Evolutionary conservation across 1,140 invertebrate species (phyloP), one percentile per base, ranked within the genome.

Genomic region (Caenorhabditis tropicalis): DNA sequence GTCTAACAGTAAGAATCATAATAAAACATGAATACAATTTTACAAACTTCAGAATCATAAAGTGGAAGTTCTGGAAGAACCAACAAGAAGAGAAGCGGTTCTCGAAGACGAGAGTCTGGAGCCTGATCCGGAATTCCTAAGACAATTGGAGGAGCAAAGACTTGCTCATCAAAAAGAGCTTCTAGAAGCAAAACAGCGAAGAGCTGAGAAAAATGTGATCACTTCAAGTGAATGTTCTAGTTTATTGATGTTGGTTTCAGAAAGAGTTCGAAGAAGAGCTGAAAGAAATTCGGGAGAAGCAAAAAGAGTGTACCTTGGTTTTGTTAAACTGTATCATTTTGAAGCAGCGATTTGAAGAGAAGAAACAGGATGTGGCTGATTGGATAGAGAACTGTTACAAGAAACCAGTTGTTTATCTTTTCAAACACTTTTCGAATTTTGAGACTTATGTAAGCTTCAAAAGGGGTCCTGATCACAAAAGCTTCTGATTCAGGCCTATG

Each of bases 311-410:
- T 9, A 10, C 29, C 29, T 21, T 24, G 6, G 24, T 24, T 27
- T 27, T 56, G 10, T 27, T 56, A 3, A 39, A 36, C 2, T 79
- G 36, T 29, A 79, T 43, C 15, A 29, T 16, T 10, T 39, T 39
- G 31, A 48, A 39, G 39, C 12, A 79, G 36, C 29, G 70, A 39
- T 79, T 79, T 39, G 70, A 48, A 79, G 70, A 79, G 19, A 79
- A 79, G 19, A 24, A 24, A 5, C 53, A 2, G 0, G 53, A 56
- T 16, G 21, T 24, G 1, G 10, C 53, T 7, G n/a, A 24, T 56
- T 56, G 53, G 53, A 56, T 56, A 27, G 15, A 56, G 15, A 56
- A 56, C 6, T 29, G 27, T 15, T 29, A 9, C 15, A 56, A 29
- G 29, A 5, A 56, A 27, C 21, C 48, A 19, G 48, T 51, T 0